Evolutionary conservation across 2,113 vertebrate species (phyloP).

Genomic region (Bubalus kerabau): DNA sequence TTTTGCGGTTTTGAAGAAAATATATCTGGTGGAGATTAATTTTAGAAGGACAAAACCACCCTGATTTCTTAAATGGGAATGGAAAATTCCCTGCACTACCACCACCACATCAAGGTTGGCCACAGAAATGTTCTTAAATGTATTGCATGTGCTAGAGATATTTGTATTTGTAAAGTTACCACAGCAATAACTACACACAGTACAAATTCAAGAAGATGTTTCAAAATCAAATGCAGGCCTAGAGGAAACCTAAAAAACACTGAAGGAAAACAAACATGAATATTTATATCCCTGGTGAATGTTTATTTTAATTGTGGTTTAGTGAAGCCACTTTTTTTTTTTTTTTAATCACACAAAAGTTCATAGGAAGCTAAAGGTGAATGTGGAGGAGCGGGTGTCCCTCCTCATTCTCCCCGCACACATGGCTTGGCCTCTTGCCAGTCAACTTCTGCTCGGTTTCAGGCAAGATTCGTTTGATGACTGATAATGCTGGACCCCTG

Average conservation of each 20-base stretch:
- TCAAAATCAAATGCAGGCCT: neutral
- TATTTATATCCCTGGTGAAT: neutral
- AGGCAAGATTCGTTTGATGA: neutral
- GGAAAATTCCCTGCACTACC: slow-evolving; percentile 24
- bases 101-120: slow-evolving; percentile 20
- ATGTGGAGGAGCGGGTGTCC: rapidly evolving
- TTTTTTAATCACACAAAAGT: neutral
- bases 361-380: neutral
- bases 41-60: slow-evolving; percentile 54
- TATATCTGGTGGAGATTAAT: slow-evolving; percentile 54
- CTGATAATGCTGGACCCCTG: neutral
- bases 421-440: neutral
- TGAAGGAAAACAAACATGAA: slow-evolving; percentile 7
- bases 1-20: slow-evolving; percentile 58
- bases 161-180: slow-evolving; percentile 17
- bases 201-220: neutral
- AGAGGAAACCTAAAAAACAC: slow-evolving; percentile 14
- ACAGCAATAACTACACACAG: neutral
- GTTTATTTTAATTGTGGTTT: neutral
- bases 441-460: neutral
- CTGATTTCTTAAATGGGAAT: slow-evolving; percentile 44
- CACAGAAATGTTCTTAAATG: neutral
- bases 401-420: neutral
- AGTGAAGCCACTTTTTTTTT: neutral
- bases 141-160: neutral